Conservation (phyloP, 2,113 vertebrate species). For the Ibidorhyncha struthersii region DNA sequence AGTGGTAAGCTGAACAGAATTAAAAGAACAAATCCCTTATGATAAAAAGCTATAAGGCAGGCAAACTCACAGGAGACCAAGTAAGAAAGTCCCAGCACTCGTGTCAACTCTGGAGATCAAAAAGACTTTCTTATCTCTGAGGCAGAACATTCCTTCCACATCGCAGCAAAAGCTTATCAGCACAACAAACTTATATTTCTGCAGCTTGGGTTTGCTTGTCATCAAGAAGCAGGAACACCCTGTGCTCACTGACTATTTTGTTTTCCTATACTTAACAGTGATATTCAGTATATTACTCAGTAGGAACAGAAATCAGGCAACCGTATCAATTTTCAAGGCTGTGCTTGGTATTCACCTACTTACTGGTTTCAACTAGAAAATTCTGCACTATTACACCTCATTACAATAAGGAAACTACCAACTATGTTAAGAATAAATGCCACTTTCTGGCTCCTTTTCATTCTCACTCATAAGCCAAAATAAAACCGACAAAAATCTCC, state of each 20-base stretch:
- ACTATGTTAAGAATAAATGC: not conserved
- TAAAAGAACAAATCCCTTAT: not conserved
- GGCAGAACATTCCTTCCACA: not conserved
- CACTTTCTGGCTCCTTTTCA: not conserved
- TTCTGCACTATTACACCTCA: not conserved
- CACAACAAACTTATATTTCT: not conserved
- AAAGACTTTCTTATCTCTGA: not conserved
- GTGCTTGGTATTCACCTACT: not conserved
- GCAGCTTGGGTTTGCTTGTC: not conserved
- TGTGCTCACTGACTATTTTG: no score
- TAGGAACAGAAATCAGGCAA: not conserved
- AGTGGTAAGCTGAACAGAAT: not conserved
- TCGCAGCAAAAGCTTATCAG: not conserved
- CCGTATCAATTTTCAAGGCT: not conserved
- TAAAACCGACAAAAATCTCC: not conserved
- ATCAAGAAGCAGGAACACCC: not conserved
- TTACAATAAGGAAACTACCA: not conserved
- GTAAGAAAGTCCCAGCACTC: not conserved
- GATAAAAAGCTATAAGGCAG: not conserved
- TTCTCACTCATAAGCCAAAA: not conserved
- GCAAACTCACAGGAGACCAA: not conserved
- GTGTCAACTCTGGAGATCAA: not conserved
- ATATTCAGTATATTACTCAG: not conserved
- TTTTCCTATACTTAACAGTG: not conserved
- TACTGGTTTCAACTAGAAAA: not conserved